These are phyloP conservation scores for Girardia tigrina DNA, from an alignment of 2,888 invertebrate genomes.

Conservation along the genomic window DNA sequence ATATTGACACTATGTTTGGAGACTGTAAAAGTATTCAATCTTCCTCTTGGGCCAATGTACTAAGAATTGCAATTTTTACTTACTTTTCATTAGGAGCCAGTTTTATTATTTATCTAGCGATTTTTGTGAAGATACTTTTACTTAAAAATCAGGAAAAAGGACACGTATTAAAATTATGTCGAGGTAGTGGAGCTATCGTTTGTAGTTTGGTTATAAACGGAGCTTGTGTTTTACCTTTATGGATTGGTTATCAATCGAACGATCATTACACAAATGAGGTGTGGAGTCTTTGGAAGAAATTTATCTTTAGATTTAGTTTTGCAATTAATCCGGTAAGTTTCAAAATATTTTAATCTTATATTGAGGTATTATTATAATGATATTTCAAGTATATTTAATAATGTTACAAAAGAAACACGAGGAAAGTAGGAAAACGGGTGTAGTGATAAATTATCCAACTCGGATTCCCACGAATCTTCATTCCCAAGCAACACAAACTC, in stretches of 20 bases:
- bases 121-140: neutral
- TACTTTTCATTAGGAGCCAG: conserved; percentile 19
- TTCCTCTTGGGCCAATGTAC: neutral
- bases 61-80: neutral
- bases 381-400: no score
- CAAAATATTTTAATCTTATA: no score
- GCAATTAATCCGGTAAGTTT: conserved; percentile 30
- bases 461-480: no score
- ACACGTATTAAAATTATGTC: neutral
- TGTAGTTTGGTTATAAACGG: conserved; percentile 21
- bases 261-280: neutral
- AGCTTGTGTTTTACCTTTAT: conserved; percentile 26
- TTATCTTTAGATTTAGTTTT: conserved; percentile 28
- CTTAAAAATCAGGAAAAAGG: neutral
- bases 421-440: no score
- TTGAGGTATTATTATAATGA: no score
- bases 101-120: neutral
- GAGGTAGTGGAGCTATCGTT: conserved; percentile 31
- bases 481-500: no score
- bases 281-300: conserved; percentile 21
- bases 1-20: conserved; percentile 8
- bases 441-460: no score
- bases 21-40: neutral
- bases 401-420: no score
- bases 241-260: neutral